These are phyloP conservation scores for Gallinago stenura DNA, from an alignment of 2,797 vertebrate genomes.

Conservation along the genomic window DNA sequence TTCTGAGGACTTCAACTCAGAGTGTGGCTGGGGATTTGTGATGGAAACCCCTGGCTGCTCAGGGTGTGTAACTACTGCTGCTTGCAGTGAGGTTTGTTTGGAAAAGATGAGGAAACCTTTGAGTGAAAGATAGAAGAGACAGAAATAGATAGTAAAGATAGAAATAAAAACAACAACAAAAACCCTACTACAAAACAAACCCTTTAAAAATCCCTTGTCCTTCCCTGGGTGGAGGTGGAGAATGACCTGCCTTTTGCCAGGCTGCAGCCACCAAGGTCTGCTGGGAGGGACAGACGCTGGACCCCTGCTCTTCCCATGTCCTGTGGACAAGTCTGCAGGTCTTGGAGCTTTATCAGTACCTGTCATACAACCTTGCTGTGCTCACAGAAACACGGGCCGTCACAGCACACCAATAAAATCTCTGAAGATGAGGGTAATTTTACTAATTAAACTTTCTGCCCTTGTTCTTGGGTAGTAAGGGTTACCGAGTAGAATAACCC, in stretches of 20 bases:
- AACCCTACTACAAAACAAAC: neutral
- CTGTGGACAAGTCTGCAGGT: neutral
- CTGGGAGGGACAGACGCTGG: neutral
- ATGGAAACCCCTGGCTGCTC: rapidly evolving
- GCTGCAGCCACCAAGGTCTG: neutral
- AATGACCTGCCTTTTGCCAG: neutral
- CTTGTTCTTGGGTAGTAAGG: neutral
- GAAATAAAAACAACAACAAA: neutral
- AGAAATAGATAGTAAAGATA: too few species aligned
- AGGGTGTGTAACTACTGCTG: neutral
- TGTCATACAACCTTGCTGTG: neutral
- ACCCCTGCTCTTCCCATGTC: rapidly evolving
- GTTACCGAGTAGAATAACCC: neutral
- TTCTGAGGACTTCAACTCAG: rapidly evolving
- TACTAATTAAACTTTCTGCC: neutral
- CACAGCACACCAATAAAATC: neutral
- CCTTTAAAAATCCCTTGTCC: neutral
- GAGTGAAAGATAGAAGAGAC: neutral
- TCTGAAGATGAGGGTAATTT: neutral
- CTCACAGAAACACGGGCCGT: rapidly evolving
- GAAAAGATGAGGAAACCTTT: neutral
- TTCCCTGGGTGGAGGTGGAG: neutral
- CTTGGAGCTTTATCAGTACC: neutral
- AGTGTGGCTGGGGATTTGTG: neutral
- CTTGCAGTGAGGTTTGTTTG: neutral